Evolutionary conservation across 2,113 vertebrate species (phyloP), one percentile per base, ranked within the genome.

Genomic region (Poecilia latipinna): DNA sequence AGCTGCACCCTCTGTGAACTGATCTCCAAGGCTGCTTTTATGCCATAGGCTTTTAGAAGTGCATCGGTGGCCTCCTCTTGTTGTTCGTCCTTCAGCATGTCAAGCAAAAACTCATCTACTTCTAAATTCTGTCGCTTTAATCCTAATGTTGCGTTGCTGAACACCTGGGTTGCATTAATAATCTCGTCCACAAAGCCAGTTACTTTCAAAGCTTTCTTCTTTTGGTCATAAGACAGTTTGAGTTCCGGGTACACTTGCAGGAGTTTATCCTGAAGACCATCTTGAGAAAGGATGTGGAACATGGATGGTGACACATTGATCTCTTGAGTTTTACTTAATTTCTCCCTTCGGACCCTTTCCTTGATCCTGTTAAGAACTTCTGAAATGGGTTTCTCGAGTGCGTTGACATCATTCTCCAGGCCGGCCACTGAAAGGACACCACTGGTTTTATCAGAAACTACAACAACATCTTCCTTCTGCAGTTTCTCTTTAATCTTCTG

Each of bases 101-200:
- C 60, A 11, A 95, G 82, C 72, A 97, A 2, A 57, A 82, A 61
- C 0, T 68, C 42, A 29, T 94, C 66, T 3, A 94, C 0, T 1
- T 77, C 65, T 70, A 96, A 12, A 4, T 66, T 73, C 67, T 88
- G 88, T 26, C 31, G 33, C 48, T 86, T 89, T 76, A 97, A 64
- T 67, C 12, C 15, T 13, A 86, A 0, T 2, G 90, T 12, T 31
- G 78, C 86, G 32, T 95, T 89, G 2, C 89, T 84, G 68, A 97
- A 85, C 2, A 90, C 77, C 82, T 88, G 91, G 76, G 78, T 96
- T 28, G 89, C 82, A 88, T 83, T 85, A 60, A 93, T 89, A 24
- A 97, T 93, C 31, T 97, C 96, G 0, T 89, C 22, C 1, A 4
- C 65, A 22, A 95, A 77, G 2, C 97, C 97, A 71, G 81, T 92